A percentile compares a stretch with the other conserved stretches of the same genome.
Conservation (phyloP, 2,888 invertebrate species). For the Torymus tubicola region DNA sequence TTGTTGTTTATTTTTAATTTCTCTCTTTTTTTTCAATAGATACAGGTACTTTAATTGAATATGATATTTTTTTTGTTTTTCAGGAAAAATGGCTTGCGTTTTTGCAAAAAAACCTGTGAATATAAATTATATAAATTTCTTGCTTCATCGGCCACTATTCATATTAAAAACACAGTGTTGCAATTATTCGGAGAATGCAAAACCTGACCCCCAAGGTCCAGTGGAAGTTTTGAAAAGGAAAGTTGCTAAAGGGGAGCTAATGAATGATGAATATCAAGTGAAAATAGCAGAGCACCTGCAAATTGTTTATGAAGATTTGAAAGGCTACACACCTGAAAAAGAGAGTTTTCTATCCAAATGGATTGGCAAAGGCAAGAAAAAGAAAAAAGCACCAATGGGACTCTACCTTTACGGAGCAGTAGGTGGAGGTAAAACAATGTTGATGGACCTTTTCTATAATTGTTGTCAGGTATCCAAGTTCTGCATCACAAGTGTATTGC, state of each 20-base stretch:
- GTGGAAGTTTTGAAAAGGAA: constrained; percentile 79
- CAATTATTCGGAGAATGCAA: constrained; percentile 55
- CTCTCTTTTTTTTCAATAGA: background rate
- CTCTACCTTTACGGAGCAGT: constrained; percentile 94
- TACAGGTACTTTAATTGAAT: too few relatives aligned
- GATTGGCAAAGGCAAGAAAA: constrained; percentile 74
- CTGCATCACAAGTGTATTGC: constrained; percentile 60
- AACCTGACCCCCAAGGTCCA: constrained; percentile 73
- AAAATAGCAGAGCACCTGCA: constrained; percentile 84
- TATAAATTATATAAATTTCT: constrained; percentile 59
- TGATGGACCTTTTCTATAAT: constrained; percentile 98
- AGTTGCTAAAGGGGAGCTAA: constrained; percentile 80
- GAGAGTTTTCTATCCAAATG: constrained; percentile 75
- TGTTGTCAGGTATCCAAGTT: constrained; percentile 79
- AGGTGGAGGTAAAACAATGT: constrained; percentile 98
- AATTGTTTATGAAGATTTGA: constrained; percentile 81
- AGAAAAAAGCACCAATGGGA: constrained; percentile 82
- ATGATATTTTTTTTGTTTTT: constrained; percentile 18
- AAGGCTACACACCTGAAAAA: constrained; percentile 79
- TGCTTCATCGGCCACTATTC: constrained; percentile 59
- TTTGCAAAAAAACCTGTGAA: constrained; percentile 60
- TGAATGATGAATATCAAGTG: constrained; percentile 85
- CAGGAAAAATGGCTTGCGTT: constrained; percentile 63
- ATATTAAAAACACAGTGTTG: constrained; percentile 53
- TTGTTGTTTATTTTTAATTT: constrained; percentile 1